Evolutionary conservation across 2,888 invertebrate species (phyloP), one percentile per base, ranked within the genome.

Genomic region (Sepioteuthis lessoniana): DNA sequence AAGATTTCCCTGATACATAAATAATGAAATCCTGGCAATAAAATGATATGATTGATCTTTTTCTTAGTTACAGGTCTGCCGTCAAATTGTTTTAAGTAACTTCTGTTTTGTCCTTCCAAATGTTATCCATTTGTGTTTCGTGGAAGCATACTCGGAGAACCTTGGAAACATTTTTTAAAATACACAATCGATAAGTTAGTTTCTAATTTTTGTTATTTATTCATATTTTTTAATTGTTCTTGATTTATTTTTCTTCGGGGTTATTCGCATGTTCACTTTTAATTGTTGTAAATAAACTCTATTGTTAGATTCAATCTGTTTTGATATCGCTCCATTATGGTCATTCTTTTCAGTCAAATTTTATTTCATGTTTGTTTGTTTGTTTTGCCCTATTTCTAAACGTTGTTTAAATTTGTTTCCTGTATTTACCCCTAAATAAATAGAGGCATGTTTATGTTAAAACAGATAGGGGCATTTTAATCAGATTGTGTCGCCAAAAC

Each of bases 361-460:
- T n/a, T 76, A n/a, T 35, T 76, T 35, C 3, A 35, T 19, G n/a
- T 16, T 13, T 76, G 25, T 35, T 76, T 76, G 35, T 76, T 76
- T 76, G 76, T 76, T 76, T 35, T n/a, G 76, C 16, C 13, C 16
- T 76, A 76, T 76, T 35, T n/a, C 31, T 31, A 60, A 60, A 60
- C 60, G 2, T 31, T 35, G 76, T 76, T 76, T n/a, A 76, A 76
- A 76, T 13, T 76, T 13, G 76, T 76, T 76, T 76, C 35, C 76
- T 76, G n/a, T 76, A n/a, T 76, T n/a, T n/a, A n/a, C 35, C 76
- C n/a, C 76, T 76, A 76, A 76, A 76, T 76, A 76, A 76, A 76
- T 76, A 76, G 76, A 76, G 76, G 76, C 76, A 16, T 35, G 76
- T 76, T n/a, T 35, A 35, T 76, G 76, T 76, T 76, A 76, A 76